Conservation (phyloP, 2,888 invertebrate species). For the Drosophila maculinotata region DNA sequence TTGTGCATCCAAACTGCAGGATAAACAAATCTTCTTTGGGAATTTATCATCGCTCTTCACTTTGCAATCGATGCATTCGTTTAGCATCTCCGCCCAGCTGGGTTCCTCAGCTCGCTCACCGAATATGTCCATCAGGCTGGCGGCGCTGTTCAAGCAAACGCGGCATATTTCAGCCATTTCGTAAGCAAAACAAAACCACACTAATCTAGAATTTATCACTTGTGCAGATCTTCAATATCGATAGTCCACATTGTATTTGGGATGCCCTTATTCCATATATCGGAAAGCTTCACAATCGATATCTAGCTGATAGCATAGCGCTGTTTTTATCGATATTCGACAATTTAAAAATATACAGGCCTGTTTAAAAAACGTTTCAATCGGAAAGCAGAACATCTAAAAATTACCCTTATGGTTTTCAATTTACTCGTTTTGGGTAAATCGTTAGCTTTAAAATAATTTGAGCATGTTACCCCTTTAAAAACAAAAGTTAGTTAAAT, state of each 20-base stretch:
- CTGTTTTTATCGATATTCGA: neutral
- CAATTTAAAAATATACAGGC: neutral
- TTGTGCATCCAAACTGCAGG: slow-evolving; percentile 17
- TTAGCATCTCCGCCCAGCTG: slow-evolving; percentile 27
- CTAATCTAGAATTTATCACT: neutral
- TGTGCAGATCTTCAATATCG: slow-evolving; percentile 7
- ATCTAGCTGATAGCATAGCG: neutral
- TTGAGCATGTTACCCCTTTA: too few species aligned
- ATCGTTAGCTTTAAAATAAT: neutral
- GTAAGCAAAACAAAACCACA: neutral
- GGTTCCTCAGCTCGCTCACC: neutral
- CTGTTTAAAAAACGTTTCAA: too few species aligned
- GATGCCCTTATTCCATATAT: neutral
- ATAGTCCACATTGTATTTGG: neutral
- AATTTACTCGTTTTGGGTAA: too few species aligned
- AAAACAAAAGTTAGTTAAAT: slow-evolving; percentile 1
- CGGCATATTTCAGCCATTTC: slow-evolving; percentile 31
- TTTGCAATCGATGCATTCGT: slow-evolving; percentile 25
- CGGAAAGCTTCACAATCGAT: neutral
- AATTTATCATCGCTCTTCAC: slow-evolving; percentile 19
- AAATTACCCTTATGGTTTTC: too few species aligned
- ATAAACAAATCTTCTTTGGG: slow-evolving; percentile 22
- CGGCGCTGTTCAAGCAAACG: slow-evolving; percentile 12
- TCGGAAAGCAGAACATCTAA: too few species aligned
- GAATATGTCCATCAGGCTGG: slow-evolving; percentile 21